phyloP scores from a whole-genome alignment of 2,888 invertebrate species.

The Tolmerus cingulatus region DNA sequence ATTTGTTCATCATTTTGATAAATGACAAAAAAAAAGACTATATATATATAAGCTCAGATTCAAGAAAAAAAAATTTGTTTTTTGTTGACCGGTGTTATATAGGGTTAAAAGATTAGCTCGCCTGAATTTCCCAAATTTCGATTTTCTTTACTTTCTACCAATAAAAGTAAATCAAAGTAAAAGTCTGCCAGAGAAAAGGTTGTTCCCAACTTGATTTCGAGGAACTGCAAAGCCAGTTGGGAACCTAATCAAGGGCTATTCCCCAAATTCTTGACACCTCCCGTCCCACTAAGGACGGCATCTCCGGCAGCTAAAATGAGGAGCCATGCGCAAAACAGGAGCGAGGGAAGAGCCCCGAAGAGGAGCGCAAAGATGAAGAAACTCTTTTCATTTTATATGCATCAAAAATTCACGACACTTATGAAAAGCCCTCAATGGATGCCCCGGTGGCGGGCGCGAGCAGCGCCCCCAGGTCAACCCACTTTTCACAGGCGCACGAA shows the following conservation, averaged over 20 bases:
- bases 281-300: not conserved
- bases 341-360: not conserved
- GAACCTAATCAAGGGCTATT: not conserved
- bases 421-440: not conserved
- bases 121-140: too few relatives aligned
- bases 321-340: not conserved
- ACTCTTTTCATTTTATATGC: not conserved
- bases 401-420: constrained; percentile 5
- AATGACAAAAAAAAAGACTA: too few relatives aligned
- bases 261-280: not conserved
- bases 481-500: constrained; percentile 23
- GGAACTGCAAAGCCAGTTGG: not conserved
- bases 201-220: not conserved
- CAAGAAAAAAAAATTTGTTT: too few relatives aligned
- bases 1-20: too few relatives aligned
- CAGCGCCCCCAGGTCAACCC: not conserved
- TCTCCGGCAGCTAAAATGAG: not conserved
- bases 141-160: not conserved
- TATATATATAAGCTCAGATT: too few relatives aligned
- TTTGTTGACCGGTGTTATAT: too few relatives aligned
- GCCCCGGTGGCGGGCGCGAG: not conserved
- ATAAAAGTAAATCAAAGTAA: not conserved
- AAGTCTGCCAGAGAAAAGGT: not conserved
- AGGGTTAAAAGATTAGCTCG: too few relatives aligned
- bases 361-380: not conserved